These are phyloP conservation scores for Epizoanthus fatuus DNA, from an alignment of 92 coral and sea anemone species.

Conservation along the genomic window DNA sequence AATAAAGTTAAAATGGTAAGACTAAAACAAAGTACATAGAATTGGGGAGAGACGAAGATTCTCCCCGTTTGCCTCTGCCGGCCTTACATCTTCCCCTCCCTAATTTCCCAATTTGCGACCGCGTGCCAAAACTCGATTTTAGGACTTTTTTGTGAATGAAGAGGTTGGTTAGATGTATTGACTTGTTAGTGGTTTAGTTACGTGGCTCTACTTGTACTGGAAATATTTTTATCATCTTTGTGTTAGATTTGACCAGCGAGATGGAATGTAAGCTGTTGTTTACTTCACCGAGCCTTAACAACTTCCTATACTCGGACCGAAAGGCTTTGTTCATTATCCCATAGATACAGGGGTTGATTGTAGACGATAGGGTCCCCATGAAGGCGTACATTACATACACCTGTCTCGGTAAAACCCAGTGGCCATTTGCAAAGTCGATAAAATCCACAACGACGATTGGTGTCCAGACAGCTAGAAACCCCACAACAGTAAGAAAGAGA, in stretches of 20 bases:
- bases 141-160: too few relatives aligned
- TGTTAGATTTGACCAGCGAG: neutral
- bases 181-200: too few relatives aligned
- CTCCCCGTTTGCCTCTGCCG: too few relatives aligned
- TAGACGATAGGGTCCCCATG: slow-evolving; percentile 47
- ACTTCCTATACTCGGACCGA: slow-evolving; percentile 52
- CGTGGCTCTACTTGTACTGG: neutral
- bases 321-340: slow-evolving; percentile 54
- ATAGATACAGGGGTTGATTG: slow-evolving; percentile 62
- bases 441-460: slow-evolving; percentile 62
- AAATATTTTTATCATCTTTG: neutral
- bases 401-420: slow-evolving; percentile 62
- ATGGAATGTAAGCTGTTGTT: neutral
- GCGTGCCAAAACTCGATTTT: too few relatives aligned
- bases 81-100: too few relatives aligned
- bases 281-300: neutral
- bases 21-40: too few relatives aligned
- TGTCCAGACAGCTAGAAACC: slow-evolving; percentile 60
- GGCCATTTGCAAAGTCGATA: slow-evolving; percentile 55
- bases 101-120: too few relatives aligned
- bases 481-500: slow-evolving; percentile 63
- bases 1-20: too few relatives aligned
- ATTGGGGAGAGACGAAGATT: too few relatives aligned
- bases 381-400: slow-evolving; percentile 69
- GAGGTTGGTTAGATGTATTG: too few relatives aligned